Evolutionary conservation across 1,140 invertebrate genomes (phyloP).

Genomic region (Drosophila grimshawi): DNA sequence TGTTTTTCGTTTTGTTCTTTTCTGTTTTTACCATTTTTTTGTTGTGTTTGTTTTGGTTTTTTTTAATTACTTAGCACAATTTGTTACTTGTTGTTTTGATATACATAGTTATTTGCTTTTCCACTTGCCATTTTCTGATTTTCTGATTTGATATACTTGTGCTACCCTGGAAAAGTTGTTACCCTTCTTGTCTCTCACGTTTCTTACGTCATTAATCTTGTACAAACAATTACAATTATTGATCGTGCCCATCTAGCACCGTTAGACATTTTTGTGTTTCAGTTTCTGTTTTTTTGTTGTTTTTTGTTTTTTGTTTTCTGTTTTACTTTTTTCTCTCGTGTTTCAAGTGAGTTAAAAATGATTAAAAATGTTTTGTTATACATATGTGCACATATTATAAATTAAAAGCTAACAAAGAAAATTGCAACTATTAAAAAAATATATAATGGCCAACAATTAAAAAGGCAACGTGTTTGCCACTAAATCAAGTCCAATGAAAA

Average conservation of each 20-base stretch:
- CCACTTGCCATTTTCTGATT: background rate
- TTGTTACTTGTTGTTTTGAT: slow-evolving; percentile 38
- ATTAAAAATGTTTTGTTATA: slow-evolving; percentile 39
- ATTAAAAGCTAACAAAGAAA: slow-evolving; percentile 53
- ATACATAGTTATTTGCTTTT: slow-evolving; percentile 32
- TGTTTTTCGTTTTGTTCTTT: slow-evolving; percentile 18
- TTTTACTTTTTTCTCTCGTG: slow-evolving; percentile 11
- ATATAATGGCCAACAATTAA: slow-evolving; percentile 63
- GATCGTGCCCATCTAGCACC: slow-evolving; percentile 34
- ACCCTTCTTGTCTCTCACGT: slow-evolving; percentile 35
- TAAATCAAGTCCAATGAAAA: slow-evolving; percentile 36
- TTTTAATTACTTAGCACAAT: slow-evolving; percentile 50
- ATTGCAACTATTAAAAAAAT: slow-evolving; percentile 44
- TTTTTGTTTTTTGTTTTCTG: background rate
- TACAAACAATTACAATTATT: slow-evolving; percentile 22
- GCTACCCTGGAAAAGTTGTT: background rate
- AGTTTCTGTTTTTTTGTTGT: slow-evolving; percentile 10
- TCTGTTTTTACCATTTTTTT: slow-evolving; percentile 7
- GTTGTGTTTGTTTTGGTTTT: slow-evolving; percentile 23
- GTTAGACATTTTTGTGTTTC: slow-evolving; percentile 20
- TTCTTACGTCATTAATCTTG: slow-evolving; percentile 5
- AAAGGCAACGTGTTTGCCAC: slow-evolving; percentile 26
- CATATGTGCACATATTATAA: slow-evolving; percentile 17
- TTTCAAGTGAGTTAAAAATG: slow-evolving; percentile 17
- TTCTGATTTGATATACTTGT: no score